Evolutionary conservation across 2,113 vertebrate species (phyloP), one percentile per base, ranked within the genome.

Genomic region (Glaucidium brasilianum): DNA sequence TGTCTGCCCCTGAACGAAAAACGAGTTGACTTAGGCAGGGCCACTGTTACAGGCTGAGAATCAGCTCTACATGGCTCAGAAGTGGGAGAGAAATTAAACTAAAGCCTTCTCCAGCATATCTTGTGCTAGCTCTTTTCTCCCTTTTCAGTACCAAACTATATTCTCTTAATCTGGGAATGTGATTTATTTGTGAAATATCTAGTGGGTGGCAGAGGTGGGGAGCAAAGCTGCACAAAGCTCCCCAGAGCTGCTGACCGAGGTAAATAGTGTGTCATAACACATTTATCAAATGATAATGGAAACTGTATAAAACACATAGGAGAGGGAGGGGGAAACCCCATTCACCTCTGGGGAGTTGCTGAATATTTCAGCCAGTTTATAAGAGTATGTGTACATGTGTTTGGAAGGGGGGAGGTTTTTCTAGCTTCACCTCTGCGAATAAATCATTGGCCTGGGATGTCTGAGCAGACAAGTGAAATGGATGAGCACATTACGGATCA

Each of bases 241-340:
- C 93, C 87, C 56, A 94, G 96, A 95, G 96, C 89, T 97, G 92
- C 87, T 94, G 92, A 96, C 95, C 62, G 73, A 97, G 89, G 97
- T 97, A 97, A 97, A 96, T 93, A 96, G 92, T 95, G 94, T 97
- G 97, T 97, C 97, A 96, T 97, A 96, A 95, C 95, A 95, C 93
- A 97, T 97, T 97, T 95, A 97, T 97, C 97, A 97, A 97, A 93
- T 96, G 93, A 88, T 97, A 97, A 95, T 93, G 85, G 93, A 97
- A 97, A 96, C 85, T 0, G 4, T 95, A 95, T 81, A 97, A 96
- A 97, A 83, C 55, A 75, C n/a, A 88, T 66, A 74, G 69, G 52
- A 85, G 67, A 90, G 69, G 92, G 90, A 96, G 87, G 69, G 69
- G 82, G 53, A 16, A 72, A 91, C 25, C 18, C 34, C 74, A 62